phyloP scores from a whole-genome alignment of 1,140 invertebrate species.

The Eupristina koningsbergeri region DNA sequence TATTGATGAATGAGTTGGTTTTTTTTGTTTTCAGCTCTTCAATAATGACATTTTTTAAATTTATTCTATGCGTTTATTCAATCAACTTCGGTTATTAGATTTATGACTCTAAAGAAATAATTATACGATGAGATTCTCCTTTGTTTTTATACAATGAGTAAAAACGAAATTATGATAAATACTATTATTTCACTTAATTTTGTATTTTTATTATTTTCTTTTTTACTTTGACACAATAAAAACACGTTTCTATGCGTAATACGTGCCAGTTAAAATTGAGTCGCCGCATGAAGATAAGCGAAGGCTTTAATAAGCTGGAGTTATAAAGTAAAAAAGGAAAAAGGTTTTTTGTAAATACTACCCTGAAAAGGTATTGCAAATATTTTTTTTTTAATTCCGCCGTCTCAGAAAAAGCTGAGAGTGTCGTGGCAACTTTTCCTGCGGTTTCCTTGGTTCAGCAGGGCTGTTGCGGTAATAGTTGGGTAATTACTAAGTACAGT shows the following conservation, averaged over 20 bases:
- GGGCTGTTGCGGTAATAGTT: conserved; percentile 18
- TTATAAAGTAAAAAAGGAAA: background rate
- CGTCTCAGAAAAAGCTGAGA: background rate
- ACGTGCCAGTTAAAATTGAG: background rate
- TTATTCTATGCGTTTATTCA: too few relatives aligned
- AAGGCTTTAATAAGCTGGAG: background rate
- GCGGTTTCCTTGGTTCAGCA: background rate
- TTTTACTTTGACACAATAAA: background rate
- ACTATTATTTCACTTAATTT: too few relatives aligned
- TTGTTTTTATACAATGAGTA: too few relatives aligned
- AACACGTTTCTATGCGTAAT: background rate
- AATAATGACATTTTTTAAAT: too few relatives aligned
- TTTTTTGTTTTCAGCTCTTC: too few relatives aligned
- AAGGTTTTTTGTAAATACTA: background rate
- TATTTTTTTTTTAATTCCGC: background rate
- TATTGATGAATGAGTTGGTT: too few relatives aligned
- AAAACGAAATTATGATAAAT: too few relatives aligned
- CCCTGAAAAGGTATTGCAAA: background rate
- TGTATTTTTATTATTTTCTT: background rate
- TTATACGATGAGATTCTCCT: too few relatives aligned
- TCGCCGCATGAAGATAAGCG: background rate
- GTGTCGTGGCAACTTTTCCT: conserved; percentile 12
- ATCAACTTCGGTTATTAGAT: too few relatives aligned
- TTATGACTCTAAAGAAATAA: too few relatives aligned
- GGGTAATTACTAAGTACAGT: conserved; percentile 24